phyloP scores from a whole-genome alignment of 2,113 vertebrate species.

The Odontophorus gujanensis region DNA sequence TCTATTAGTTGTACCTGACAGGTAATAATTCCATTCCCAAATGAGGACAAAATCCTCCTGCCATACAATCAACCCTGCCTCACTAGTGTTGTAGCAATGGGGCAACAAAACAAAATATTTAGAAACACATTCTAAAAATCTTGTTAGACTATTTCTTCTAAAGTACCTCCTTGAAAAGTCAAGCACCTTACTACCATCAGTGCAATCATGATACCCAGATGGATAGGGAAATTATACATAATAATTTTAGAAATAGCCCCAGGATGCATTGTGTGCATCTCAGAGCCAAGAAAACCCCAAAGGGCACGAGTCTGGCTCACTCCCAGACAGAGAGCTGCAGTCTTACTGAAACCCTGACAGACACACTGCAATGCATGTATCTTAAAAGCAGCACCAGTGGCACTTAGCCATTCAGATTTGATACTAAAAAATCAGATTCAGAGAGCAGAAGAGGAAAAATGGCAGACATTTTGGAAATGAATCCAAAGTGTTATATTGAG shows the following conservation, averaged over 20 bases:
- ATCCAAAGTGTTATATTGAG: background rate
- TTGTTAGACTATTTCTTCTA: background rate
- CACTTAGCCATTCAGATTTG: background rate
- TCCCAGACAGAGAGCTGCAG: background rate
- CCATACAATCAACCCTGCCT: background rate
- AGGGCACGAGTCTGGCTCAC: background rate
- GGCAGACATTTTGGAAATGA: background rate
- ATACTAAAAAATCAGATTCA: background rate
- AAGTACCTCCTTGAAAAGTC: background rate
- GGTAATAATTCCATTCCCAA: background rate
- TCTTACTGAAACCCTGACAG: conserved; percentile 12
- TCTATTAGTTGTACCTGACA: background rate
- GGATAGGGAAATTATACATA: conserved; percentile 16
- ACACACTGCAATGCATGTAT: background rate
- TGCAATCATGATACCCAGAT: background rate
- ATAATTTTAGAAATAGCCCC: conserved; percentile 33
- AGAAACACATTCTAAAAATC: background rate
- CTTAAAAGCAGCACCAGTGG: background rate
- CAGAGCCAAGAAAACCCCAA: conserved; percentile 1
- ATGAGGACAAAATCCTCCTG: background rate
- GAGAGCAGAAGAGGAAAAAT: background rate
- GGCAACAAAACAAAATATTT: background rate
- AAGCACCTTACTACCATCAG: background rate
- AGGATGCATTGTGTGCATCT: background rate
- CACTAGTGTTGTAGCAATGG: background rate